Evolutionary conservation across 2,888 invertebrate species (phyloP), one percentile per base, ranked within the genome.

Genomic region (Synergus umbraculus): DNA sequence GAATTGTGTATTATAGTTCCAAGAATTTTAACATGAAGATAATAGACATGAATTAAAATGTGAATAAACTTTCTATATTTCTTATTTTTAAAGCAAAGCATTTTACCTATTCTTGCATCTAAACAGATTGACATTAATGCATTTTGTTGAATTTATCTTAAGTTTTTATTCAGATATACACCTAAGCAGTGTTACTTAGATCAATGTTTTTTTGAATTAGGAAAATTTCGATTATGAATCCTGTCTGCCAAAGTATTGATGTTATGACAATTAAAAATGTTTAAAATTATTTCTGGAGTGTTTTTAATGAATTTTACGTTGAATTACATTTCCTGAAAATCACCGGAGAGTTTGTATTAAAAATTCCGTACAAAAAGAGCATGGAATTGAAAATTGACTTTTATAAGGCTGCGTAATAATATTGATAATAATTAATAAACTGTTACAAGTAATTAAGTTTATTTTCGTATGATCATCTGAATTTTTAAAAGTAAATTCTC

Each of bases 181-280:
- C 13, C 41, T 22, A 5, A 22, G 54, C 41, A 54, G 18, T 29
- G 41, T 49, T 54, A 54, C 49, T 73, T 54, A 54, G 4, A 73
- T 10, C 8, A 2, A 12, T 41, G n/a, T 73, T 54, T 37, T 46
- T 2, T 22, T 9, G 10, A 5, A 67, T 46, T 46, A n/a, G 18
- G n/a, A 18, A 54, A 73, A n/a, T 54, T 5, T 29, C 37, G n/a
- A 41, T 58, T 54, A 73, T 73, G n/a, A 73, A 54, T 41, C 13
- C 18, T 37, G 73, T 73, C 37, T 73, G 37, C 37, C 49, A 73
- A 54, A 54, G n/a, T 73, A 54, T 15, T 10, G 37, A 41, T n/a
- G 49, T 54, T 54, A 73, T 54, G 49, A n/a, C 49, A 10, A 73
- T 73, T 73, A 73, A 73, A 73, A 73, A 73, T 37, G 54, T n/a